Base-by-base conservation (phyloP, 2,797 vertebrate species). In the Epinephelus awoara region DNA sequence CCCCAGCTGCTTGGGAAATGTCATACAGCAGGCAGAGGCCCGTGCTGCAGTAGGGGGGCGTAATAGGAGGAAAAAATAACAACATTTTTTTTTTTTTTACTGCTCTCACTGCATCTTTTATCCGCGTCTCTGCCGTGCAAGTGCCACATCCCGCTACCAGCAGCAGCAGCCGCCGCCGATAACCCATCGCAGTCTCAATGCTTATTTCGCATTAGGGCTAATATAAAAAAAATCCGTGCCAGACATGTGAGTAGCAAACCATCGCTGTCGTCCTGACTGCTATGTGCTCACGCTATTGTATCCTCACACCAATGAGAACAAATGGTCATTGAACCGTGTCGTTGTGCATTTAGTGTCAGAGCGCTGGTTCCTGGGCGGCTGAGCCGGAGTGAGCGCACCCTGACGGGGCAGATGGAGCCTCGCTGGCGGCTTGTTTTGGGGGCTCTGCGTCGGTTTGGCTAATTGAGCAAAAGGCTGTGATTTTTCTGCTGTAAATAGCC, bases 21-120 rank as follows among this genome's bases (percentile, higher is more conserved):
- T 96, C 96, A 96, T 89, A 88, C 92, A 93, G 95, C 92, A 93
- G 95, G 93, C 96, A 96, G 92, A 96, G 96, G 95, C 95, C 96
- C 95, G 93, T 94, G 95, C 93, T 95, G 95, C 95, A 94, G 95
- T 92, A 93, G 93, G 93, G 94, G 95, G 94, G 93, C 92, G 94
- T 93, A 87, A 88, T 88, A 86, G 82, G 84, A 88, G 87, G 87
- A 52, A 46, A 84, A 94, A 92, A 90, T 72, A 94, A 92, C 77
- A 93, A 91, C 63, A 91, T 91, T 75, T 88, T 90, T 69, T 42
- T 25, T 27, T 59, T 67, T 84, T 91, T 89, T 85, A 82, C 89
- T 85, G 86, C 91, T 89, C 85, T 87, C 90, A 70, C 78, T 72
- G 91, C 89, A 90, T 93, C 88, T 81, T 86, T 75, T 64, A 84